Evolutionary conservation across 2,888 invertebrate species (phyloP).

Genomic region (Copidosoma aretas): DNA sequence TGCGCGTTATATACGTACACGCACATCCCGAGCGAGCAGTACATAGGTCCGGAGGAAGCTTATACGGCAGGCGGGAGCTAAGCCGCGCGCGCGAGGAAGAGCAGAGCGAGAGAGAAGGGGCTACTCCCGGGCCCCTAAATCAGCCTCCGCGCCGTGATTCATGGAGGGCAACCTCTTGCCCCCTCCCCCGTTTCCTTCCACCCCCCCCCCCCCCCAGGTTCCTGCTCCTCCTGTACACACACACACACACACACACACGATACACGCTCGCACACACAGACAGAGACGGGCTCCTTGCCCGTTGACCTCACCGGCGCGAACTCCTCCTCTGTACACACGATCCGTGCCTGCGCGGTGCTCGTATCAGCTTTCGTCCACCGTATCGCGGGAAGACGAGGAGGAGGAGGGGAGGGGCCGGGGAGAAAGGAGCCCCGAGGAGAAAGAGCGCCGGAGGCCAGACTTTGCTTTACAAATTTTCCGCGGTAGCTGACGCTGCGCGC

Average conservation of each 20-base stretch:
- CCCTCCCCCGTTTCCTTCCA: conserved; percentile 50
- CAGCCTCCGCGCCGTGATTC: conserved; percentile 62
- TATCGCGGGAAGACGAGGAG: neutral
- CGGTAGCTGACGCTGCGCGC: conserved; percentile 28
- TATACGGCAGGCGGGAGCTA: conserved; percentile 48
- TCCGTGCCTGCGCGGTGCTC: conserved; percentile 21
- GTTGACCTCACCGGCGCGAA: conserved; percentile 51
- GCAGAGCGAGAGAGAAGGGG: conserved; percentile 49
- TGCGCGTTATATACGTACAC: too few species aligned
- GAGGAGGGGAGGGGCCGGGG: neutral
- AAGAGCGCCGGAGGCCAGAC: too few species aligned
- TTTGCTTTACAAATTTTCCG: conserved; percentile 36
- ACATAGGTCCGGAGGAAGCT: conserved; percentile 15
- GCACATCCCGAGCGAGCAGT: too few species aligned
- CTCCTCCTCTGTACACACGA: conserved; percentile 42
- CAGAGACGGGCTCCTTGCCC: conserved; percentile 48
- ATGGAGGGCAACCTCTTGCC: conserved; percentile 60
- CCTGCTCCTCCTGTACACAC: conserved; percentile 42
- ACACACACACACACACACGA: conserved; percentile 49
- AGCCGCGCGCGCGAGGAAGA: too few species aligned
- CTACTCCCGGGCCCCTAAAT: conserved; percentile 61
- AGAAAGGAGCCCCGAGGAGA: too few species aligned
- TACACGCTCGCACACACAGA: conserved; percentile 31
- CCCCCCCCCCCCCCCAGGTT: conserved; percentile 42
- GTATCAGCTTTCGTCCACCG: conserved; percentile 32